Evolutionary conservation across 2,113 vertebrate genomes (phyloP).

Genomic region (Platysternon megacephalum): DNA sequence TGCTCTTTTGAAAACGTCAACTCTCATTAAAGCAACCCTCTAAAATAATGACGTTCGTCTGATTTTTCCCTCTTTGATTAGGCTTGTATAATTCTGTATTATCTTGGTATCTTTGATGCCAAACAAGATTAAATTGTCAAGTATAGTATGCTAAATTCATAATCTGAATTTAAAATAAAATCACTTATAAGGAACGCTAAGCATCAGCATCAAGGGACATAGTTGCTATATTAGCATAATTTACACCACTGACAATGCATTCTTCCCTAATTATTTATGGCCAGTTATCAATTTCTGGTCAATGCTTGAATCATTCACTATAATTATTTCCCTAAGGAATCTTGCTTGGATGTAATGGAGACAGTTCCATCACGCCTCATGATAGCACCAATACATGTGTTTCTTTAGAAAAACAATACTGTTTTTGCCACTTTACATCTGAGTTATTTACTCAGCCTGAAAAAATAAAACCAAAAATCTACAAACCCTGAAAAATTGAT

Average conservation of each 20-base stretch:
- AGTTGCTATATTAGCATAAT: constrained; percentile 71
- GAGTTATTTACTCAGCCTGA: constrained; percentile 27
- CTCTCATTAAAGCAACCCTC: constrained; percentile 64
- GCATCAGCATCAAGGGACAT: constrained; percentile 65
- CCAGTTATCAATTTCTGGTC: constrained; percentile 80
- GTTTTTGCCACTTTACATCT: constrained; percentile 20
- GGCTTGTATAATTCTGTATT: constrained; percentile 79
- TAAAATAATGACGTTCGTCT: constrained; percentile 71
- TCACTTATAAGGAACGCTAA: constrained; percentile 63
- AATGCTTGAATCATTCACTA: constrained; percentile 70
- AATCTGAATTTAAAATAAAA: constrained; percentile 76
- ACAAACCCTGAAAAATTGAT: constrained; percentile 2
- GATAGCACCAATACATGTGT: background rate
- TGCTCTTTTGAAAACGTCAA: constrained; percentile 68
- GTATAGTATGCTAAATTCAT: constrained; percentile 76
- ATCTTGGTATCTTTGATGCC: constrained; percentile 77
- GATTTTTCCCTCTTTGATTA: constrained; percentile 78
- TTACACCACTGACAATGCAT: constrained; percentile 49
- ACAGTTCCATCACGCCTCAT: constrained; percentile 1
- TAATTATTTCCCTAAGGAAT: constrained; percentile 75
- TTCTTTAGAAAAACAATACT: constrained; percentile 44
- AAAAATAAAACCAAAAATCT: background rate
- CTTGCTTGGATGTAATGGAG: constrained; percentile 54
- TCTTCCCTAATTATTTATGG: constrained; percentile 78
- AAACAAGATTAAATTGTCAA: constrained; percentile 82